These are phyloP conservation scores for Mustelus asterias DNA, from an alignment of 2,113 vertebrate genomes.

Conservation along the genomic window DNA sequence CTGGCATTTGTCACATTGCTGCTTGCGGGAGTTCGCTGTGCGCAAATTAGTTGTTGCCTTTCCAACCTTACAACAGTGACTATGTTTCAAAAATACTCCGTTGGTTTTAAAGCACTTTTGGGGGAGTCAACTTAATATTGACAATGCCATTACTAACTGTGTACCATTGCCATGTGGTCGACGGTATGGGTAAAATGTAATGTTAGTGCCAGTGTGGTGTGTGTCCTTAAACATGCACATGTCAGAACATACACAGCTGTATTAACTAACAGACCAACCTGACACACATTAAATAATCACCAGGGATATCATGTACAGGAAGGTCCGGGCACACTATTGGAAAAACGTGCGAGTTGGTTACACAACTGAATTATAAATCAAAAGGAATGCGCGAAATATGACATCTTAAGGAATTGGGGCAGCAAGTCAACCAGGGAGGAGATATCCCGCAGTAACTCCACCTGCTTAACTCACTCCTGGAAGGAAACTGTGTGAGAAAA, in stretches of 20 bases:
- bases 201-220: not conserved
- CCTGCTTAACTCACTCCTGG: too few relatives aligned
- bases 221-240: not conserved
- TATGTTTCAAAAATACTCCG: too few relatives aligned
- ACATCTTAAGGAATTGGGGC: not conserved
- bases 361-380: not conserved
- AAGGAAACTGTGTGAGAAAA: not conserved
- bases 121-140: not conserved
- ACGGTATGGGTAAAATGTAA: too few relatives aligned
- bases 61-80: too few relatives aligned
- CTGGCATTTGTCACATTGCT: too few relatives aligned
- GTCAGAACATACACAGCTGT: not conserved
- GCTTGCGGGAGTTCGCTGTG: too few relatives aligned
- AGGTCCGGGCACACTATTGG: not conserved
- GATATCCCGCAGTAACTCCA: not conserved
- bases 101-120: too few relatives aligned
- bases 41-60: too few relatives aligned
- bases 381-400: too few relatives aligned
- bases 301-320: too few relatives aligned
- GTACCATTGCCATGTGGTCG: not conserved
- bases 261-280: not conserved
- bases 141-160: not conserved
- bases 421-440: not conserved
- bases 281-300: not conserved
- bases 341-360: not conserved